These are phyloP conservation scores for Cheilinus undulatus DNA, from an alignment of 2,113 vertebrate genomes.

Conservation along the genomic window DNA sequence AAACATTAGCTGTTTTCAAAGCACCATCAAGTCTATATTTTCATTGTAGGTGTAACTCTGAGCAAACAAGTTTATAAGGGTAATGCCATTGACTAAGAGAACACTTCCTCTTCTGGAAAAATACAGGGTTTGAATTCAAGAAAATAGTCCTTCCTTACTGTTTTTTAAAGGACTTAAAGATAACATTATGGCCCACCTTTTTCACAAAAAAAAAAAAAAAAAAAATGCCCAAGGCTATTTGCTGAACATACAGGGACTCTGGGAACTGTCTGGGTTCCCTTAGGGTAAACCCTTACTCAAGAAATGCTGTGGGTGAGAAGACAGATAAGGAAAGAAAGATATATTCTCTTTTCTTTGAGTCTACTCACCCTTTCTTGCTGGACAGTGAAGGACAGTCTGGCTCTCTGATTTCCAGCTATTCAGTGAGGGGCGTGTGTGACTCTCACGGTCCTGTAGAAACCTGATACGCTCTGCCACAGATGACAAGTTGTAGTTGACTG, in stretches of 20 bases:
- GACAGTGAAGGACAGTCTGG: background rate
- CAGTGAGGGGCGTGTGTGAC: background rate
- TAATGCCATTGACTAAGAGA: background rate
- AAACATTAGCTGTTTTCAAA: too few relatives aligned
- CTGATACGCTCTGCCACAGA: constrained; percentile 15
- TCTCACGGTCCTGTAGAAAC: constrained; percentile 20
- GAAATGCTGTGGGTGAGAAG: background rate
- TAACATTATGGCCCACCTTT: too few relatives aligned
- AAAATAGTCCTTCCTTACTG: background rate
- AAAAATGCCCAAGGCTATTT: constrained; percentile 5
- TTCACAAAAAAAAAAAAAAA: background rate
- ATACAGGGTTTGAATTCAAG: background rate
- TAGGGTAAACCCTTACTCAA: background rate
- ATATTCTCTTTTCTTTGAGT: background rate
- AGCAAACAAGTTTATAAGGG: constrained; percentile 3
- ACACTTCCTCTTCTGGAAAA: background rate
- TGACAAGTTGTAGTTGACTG: constrained; percentile 50
- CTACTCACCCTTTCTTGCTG: constrained; percentile 38
- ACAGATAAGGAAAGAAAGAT: background rate
- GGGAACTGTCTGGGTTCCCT: background rate
- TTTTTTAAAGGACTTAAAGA: background rate
- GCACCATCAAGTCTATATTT: background rate
- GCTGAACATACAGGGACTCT: background rate
- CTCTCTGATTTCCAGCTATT: constrained; percentile 17
- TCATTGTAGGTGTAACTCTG: background rate